Conservation (phyloP, 2,113 vertebrate species). For the Semnopithecus entellus region DNA sequence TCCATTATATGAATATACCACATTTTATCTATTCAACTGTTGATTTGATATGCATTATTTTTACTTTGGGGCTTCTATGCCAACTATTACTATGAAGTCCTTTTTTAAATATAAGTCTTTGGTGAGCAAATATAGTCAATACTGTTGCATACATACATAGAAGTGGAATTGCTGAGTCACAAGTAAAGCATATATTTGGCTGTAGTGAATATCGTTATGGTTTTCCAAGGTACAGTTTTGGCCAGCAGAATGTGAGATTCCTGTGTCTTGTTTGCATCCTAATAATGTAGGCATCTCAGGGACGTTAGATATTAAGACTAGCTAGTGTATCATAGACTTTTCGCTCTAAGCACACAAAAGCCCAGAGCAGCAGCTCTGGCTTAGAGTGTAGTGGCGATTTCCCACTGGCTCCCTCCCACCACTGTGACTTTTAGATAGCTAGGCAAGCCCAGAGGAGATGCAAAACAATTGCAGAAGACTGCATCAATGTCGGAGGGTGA, state of each 20-base stretch:
- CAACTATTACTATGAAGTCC: neutral
- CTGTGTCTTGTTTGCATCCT: neutral
- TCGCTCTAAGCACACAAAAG: fast-evolving
- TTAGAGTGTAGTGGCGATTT: neutral
- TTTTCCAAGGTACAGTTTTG: neutral
- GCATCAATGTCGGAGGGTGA: constrained; percentile 20
- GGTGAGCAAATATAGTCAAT: neutral
- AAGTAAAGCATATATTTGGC: neutral
- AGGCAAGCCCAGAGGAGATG: neutral
- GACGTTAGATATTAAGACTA: neutral
- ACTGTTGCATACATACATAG: too few relatives aligned
- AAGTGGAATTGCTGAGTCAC: neutral
- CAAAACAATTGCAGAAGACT: constrained; percentile 44
- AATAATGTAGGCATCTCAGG: too few relatives aligned
- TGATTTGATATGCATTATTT: neutral
- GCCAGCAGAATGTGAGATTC: neutral
- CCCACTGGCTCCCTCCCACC: neutral
- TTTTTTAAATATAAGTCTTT: neutral
- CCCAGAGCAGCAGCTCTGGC: neutral
- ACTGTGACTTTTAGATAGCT: neutral
- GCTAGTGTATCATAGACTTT: neutral
- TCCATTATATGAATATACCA: neutral
- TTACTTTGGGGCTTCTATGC: neutral
- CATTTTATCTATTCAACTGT: neutral
- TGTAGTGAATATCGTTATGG: fast-evolving